A percentile compares a stretch with the other conserved stretches of the same genome.
Evolutionary conservation across 2,888 invertebrate species (phyloP).

Genomic region (Leucoma salicis): DNA sequence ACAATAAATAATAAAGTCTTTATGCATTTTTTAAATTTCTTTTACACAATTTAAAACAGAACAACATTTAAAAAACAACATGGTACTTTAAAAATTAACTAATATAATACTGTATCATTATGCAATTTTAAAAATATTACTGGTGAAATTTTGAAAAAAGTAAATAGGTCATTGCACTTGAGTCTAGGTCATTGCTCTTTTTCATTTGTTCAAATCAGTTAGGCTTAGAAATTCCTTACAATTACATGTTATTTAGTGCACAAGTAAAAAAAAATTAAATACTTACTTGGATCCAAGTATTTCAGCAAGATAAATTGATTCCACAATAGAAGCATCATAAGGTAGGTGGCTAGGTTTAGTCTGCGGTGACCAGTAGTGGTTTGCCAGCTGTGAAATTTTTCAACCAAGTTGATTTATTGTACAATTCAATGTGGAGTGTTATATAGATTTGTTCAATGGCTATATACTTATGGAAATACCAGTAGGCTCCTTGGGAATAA

Average conservation of each 20-base stretch:
- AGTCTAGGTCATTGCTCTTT: constrained; percentile 68
- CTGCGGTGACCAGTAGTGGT: constrained; percentile 96
- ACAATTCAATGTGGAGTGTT: constrained; percentile 69
- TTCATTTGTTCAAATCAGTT: constrained; percentile 71
- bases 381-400: constrained; percentile 86
- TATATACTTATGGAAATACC: constrained; percentile 44
- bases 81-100: no score
- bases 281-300: constrained; percentile 90
- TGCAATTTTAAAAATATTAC: constrained; percentile 24
- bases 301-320: constrained; percentile 94
- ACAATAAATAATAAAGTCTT: no score
- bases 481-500: constrained; percentile 56
- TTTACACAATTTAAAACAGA: no score
- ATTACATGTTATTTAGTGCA: constrained; percentile 16
- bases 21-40: no score
- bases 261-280: constrained; percentile 15
- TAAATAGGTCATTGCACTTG: constrained; percentile 64
- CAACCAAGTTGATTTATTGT: constrained; percentile 65
- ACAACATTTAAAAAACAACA: no score
- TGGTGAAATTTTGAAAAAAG: constrained; percentile 53
- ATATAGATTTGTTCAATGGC: constrained; percentile 59
- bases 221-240: constrained; percentile 50
- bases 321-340: constrained; percentile 90
- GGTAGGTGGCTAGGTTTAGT: constrained; percentile 87
- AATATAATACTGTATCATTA: no score